Percentiles rank a stretch among this genome's conserved stretches.
Evolutionary conservation across 2,888 invertebrate genomes (phyloP).

Genomic region (Drosophila fulvimacula): DNA sequence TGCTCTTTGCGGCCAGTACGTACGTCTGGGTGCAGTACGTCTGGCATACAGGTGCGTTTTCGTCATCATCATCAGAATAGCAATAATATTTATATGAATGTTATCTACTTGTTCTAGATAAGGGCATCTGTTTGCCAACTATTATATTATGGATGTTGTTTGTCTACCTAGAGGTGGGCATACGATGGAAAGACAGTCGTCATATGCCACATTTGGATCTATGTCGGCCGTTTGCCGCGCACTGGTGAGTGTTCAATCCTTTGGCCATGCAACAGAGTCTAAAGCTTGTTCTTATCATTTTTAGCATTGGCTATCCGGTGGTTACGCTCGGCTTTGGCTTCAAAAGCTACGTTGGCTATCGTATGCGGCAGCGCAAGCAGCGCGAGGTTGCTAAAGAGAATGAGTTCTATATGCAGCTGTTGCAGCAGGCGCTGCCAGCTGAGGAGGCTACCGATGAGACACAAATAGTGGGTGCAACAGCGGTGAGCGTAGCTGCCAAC

Average conservation of each 20-base stretch:
- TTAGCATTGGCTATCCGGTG: slow-evolving; percentile 95
- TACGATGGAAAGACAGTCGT: slow-evolving; percentile 92
- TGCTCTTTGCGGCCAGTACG: slow-evolving; percentile 98
- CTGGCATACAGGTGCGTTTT: slow-evolving; percentile 94
- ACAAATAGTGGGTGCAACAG: slow-evolving; percentile 43
- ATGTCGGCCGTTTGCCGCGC: slow-evolving; percentile 97
- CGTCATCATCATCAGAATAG: background rate
- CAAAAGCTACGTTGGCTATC: slow-evolving; percentile 95
- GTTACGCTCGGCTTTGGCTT: slow-evolving; percentile 98
- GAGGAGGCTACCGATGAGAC: slow-evolving; percentile 55
- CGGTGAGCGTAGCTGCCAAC: slow-evolving; percentile 35
- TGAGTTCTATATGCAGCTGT: slow-evolving; percentile 96
- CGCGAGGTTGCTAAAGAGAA: slow-evolving; percentile 97
- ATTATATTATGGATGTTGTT: slow-evolving; percentile 96
- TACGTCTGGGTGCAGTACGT: slow-evolving; percentile 99
- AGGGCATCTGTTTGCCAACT: slow-evolving; percentile 97
- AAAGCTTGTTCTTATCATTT: slow-evolving; percentile 65
- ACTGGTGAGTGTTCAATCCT: slow-evolving; percentile 89
- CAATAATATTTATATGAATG: background rate
- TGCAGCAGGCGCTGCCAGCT: slow-evolving; percentile 95
- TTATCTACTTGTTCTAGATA: slow-evolving; percentile 87
- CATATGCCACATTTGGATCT: slow-evolving; percentile 95
- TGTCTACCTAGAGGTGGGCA: slow-evolving; percentile 96
- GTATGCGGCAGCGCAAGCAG: slow-evolving; percentile 95
- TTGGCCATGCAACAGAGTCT: background rate